phyloP scores from a whole-genome alignment of 2,113 vertebrate genomes.

The Sander vitreus region DNA sequence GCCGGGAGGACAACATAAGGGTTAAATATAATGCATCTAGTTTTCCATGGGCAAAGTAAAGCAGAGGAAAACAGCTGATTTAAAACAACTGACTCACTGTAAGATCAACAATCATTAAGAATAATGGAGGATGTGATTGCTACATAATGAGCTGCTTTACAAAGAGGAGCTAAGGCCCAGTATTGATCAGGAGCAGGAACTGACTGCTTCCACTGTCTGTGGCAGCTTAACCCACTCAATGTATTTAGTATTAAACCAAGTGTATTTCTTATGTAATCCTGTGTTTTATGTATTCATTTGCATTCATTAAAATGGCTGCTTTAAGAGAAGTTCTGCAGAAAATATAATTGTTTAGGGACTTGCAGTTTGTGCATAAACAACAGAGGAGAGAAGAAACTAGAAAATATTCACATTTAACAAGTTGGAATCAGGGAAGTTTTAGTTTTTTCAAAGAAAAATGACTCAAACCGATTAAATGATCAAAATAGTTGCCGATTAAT shows the following conservation, averaged over 20 bases:
- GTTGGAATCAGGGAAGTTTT: too few relatives aligned
- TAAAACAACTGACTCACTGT: background rate
- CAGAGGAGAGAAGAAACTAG: too few relatives aligned
- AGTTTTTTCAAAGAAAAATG: too few relatives aligned
- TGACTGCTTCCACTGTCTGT: background rate
- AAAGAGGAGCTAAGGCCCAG: background rate
- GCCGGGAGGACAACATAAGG: too few relatives aligned
- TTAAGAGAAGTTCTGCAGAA: background rate
- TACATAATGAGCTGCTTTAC: background rate
- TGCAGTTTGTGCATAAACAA: background rate
- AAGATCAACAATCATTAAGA: background rate
- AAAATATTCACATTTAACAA: too few relatives aligned
- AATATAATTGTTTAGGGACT: background rate
- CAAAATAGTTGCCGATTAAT: too few relatives aligned
- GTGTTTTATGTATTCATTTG: background rate
- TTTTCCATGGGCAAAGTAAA: background rate
- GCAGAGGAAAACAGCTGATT: background rate
- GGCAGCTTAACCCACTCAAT: background rate
- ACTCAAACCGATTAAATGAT: too few relatives aligned
- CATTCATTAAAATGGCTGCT: background rate
- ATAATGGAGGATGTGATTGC: background rate
- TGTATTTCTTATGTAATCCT: background rate
- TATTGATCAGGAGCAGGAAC: constrained; percentile 1
- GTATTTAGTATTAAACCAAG: background rate
- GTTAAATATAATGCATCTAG: too few relatives aligned